Evolutionary conservation across 2,797 vertebrate genomes (phyloP).

Genomic region (Sitta carolinensis): DNA sequence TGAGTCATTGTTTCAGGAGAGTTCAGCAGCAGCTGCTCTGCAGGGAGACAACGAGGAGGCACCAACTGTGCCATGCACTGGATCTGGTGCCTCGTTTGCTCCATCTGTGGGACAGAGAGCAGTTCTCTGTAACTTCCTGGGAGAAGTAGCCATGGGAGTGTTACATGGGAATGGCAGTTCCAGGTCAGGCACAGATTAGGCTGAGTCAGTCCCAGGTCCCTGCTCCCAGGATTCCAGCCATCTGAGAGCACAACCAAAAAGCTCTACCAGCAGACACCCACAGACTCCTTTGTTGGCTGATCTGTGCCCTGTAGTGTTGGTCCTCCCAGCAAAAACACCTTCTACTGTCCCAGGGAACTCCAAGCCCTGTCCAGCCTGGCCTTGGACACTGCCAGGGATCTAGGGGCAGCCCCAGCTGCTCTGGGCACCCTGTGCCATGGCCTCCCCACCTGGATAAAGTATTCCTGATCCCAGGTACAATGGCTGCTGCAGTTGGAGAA

Average conservation of each 20-base stretch:
- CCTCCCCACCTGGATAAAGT: background rate
- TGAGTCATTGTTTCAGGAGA: background rate
- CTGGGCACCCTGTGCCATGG: background rate
- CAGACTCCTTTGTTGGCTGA: background rate
- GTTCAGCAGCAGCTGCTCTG: background rate
- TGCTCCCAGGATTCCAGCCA: background rate
- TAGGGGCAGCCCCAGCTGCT: background rate
- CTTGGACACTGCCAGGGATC: background rate
- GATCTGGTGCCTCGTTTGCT: background rate
- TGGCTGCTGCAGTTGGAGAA: background rate
- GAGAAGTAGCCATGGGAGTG: background rate
- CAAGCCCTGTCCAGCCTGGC: background rate
- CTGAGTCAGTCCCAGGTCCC: background rate
- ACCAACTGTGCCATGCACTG: background rate
- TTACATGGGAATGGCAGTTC: background rate
- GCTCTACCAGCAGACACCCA: background rate
- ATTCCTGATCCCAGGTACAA: background rate
- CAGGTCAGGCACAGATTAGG: background rate
- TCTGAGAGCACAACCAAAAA: background rate
- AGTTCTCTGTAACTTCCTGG: background rate
- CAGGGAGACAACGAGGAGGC: background rate
- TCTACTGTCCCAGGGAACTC: background rate
- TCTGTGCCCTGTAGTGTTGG: background rate
- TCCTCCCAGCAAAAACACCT: background rate
- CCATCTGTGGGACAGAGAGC: background rate